Evolutionary conservation across 2,888 invertebrate species (phyloP).

Genomic region (Serripes groenlandicus): DNA sequence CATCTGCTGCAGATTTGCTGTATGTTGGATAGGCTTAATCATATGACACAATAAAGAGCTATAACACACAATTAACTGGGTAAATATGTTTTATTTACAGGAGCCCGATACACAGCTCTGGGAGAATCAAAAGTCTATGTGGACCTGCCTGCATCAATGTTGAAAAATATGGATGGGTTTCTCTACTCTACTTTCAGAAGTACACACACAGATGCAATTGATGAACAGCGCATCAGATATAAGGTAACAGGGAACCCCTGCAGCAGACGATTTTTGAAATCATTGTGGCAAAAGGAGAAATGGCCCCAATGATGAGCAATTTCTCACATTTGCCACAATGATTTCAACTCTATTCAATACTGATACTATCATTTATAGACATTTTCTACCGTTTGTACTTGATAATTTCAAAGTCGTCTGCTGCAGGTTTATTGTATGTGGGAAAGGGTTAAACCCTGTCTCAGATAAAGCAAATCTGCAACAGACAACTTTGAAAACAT

Average conservation of each 20-base stretch:
- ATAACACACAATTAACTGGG: too few relatives aligned
- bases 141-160: slow-evolving; percentile 60
- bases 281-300: too few relatives aligned
- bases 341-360: neutral
- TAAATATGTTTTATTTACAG: slow-evolving; percentile 58
- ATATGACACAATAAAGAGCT: too few relatives aligned
- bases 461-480: too few relatives aligned
- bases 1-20: too few relatives aligned
- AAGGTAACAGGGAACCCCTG: slow-evolving; percentile 64
- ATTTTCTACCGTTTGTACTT: too few relatives aligned
- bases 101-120: slow-evolving; percentile 55
- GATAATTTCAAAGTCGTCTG: too few relatives aligned
- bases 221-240: slow-evolving; percentile 69
- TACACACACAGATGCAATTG: slow-evolving; percentile 62
- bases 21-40: neutral
- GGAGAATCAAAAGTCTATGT: slow-evolving; percentile 65
- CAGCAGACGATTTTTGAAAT: too few relatives aligned
- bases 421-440: too few relatives aligned
- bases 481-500: too few relatives aligned
- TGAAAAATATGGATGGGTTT: slow-evolving; percentile 72
- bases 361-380: neutral
- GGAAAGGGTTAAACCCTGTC: too few relatives aligned
- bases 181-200: slow-evolving; percentile 63
- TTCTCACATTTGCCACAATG: slow-evolving; percentile 3
- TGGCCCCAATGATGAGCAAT: too few relatives aligned